These are phyloP conservation scores for Platerodrilus igneus DNA, from an alignment of 2,888 invertebrate genomes.

Conservation along the genomic window DNA sequence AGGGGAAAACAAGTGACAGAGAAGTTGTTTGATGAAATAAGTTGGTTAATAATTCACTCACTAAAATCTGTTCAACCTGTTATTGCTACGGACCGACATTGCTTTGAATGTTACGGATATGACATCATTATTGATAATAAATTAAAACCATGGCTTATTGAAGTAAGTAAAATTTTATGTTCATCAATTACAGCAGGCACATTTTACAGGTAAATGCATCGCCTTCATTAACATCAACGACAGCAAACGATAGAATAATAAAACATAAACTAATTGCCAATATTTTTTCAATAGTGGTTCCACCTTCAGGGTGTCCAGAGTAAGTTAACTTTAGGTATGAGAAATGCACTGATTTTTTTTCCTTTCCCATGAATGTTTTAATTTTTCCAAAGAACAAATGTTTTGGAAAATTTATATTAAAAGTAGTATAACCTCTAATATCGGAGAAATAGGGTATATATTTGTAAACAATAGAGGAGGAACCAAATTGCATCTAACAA, in stretches of 20 bases:
- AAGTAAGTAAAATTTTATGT: constrained; percentile 49
- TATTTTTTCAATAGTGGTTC: constrained; percentile 83
- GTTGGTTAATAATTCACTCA: constrained; percentile 88
- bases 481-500: too few species aligned
- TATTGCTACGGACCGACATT: constrained; percentile 89
- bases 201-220: constrained; percentile 79
- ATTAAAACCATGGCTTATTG: constrained; percentile 90
- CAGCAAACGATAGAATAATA: constrained; percentile 87
- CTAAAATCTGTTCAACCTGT: constrained; percentile 88
- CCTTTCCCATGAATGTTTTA: not conserved
- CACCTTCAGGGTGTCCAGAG: constrained; percentile 86
- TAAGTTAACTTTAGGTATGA: constrained; percentile 50
- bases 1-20: constrained; percentile 85
- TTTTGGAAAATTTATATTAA: too few species aligned
- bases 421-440: too few species aligned
- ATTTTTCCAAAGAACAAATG: too few species aligned
- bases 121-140: constrained; percentile 94
- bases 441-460: too few species aligned
- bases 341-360: not conserved
- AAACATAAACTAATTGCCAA: constrained; percentile 93
- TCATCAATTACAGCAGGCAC: not conserved
- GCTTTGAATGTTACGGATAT: constrained; percentile 92
- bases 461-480: too few species aligned
- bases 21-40: constrained; percentile 81
- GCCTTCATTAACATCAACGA: constrained; percentile 90